Percentiles rank a stretch among this genome's conserved stretches.
Conservation (phyloP, 2,797 vertebrate genomes). For the Sphaeramia orbicularis region DNA sequence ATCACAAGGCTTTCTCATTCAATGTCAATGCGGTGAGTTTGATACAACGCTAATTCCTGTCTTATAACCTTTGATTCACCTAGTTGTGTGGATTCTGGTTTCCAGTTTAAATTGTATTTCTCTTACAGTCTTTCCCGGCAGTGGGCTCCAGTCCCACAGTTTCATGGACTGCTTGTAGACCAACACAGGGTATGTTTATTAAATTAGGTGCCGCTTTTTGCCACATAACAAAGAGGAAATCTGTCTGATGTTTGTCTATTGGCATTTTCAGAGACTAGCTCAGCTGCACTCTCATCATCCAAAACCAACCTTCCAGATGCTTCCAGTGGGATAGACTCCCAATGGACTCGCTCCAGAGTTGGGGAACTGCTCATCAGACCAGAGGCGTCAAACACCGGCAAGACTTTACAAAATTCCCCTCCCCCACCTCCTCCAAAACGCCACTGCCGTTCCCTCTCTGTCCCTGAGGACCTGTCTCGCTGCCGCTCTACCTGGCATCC, state of each 20-base stretch:
- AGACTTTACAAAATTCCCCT: constrained; percentile 85
- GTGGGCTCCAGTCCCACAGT: constrained; percentile 81
- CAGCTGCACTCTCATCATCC: constrained; percentile 81
- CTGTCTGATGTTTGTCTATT: constrained; percentile 37
- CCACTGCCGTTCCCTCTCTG: constrained; percentile 93
- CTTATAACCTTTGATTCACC: background rate
- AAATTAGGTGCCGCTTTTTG: constrained; percentile 1
- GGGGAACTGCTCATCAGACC: constrained; percentile 69
- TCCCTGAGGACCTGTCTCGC: constrained; percentile 92
- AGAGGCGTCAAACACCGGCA: constrained; percentile 79
- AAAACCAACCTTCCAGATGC: constrained; percentile 83
- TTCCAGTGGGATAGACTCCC: constrained; percentile 74
- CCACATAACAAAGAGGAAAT: background rate
- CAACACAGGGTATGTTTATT: constrained; percentile 67
- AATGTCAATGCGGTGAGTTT: constrained; percentile 90
- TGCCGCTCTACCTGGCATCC: constrained; percentile 93
- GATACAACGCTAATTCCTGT: constrained; percentile 1
- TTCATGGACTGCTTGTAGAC: constrained; percentile 72
- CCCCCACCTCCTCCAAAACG: constrained; percentile 90
- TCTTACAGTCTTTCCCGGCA: constrained; percentile 76
- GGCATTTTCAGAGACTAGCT: constrained; percentile 84
- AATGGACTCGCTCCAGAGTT: constrained; percentile 58
- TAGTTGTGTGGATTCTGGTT: background rate
- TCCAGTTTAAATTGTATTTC: constrained; percentile 14
- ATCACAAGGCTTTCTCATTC: constrained; percentile 86